Evolutionary conservation across 2,888 invertebrate genomes (phyloP), one percentile per base, ranked within the genome.

Genomic region (Caenorhabditis zanzibari): DNA sequence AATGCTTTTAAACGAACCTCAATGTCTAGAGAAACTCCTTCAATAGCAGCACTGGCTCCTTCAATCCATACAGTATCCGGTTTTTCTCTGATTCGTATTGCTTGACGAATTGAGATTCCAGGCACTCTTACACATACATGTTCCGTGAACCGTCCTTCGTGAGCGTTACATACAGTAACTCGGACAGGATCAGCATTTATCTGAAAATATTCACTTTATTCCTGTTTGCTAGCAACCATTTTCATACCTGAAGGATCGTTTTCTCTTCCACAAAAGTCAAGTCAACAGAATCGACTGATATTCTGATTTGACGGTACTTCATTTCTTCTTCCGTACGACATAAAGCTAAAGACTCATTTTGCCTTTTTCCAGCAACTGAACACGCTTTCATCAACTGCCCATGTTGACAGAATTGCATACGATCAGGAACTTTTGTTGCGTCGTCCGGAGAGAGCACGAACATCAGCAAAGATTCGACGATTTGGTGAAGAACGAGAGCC

Each of bases 391-490:
- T 74, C 5, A 87, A 71, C 38, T 87, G 80, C 35, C 88, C 88
- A 87, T 94, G 94, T 79, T 94, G 94, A 88, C 94, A 94, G 68
- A 93, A 86, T 68, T 92, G 91, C 85, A 93, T 95, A 14, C 95
- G 94, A 88, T 95, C 95, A 0, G 98, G 96, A 9, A 96, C 95
- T 86, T 95, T 95, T 64, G 97, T 93, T 91, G 95, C 95, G 93
- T 98, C 97, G 93, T 98, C 98, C 1, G 95, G 95, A 92, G 97
- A 97, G 72, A 95, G 95, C 32, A 96, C 95, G 83, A 97, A 94
- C 72, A 97, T 94, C 32, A 96, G 93, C 82, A 98, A 95, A 0
- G 97, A 96, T 93, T 98, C 97, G 71, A 98, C 93, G 1, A 96
- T 95, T 26, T 96, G 96, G 16, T 96, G 94, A 10, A 98, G 94